phyloP scores from a whole-genome alignment of 2,113 vertebrate species.

The Tympanuchus pallidicinctus region DNA sequence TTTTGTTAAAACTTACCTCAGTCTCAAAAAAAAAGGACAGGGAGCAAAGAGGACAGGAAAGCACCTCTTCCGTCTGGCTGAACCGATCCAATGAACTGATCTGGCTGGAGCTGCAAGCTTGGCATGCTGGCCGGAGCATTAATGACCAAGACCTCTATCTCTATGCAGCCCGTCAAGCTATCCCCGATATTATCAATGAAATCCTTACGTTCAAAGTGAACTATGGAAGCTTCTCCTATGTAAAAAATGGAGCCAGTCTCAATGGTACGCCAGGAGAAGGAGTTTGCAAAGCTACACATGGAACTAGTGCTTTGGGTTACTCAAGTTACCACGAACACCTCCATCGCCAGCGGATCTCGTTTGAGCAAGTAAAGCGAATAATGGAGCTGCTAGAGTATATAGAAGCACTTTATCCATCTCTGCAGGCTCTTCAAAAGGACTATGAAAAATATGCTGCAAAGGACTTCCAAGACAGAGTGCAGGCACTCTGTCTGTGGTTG shows the following conservation, averaged over 20 bases:
- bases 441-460: conserved; percentile 95
- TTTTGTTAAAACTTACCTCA: conserved; percentile 97
- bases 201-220: conserved; percentile 96
- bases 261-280: conserved; percentile 78
- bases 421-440: conserved; percentile 96
- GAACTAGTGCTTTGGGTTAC: conserved; percentile 75
- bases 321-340: conserved; percentile 89
- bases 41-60: conserved; percentile 94
- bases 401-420: conserved; percentile 96
- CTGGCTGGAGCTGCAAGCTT: conserved; percentile 98
- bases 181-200: conserved; percentile 97
- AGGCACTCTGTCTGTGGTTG: conserved; percentile 98
- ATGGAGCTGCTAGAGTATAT: conserved; percentile 97
- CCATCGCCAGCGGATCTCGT: conserved; percentile 90
- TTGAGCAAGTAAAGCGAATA: conserved; percentile 95
- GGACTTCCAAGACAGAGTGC: conserved; percentile 98
- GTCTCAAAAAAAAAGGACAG: conserved; percentile 99
- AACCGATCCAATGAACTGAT: conserved; percentile 94
- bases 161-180: conserved; percentile 96
- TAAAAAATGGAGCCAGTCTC: conserved; percentile 72
- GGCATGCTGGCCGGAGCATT: conserved; percentile 94
- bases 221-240: conserved; percentile 82
- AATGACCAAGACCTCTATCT: conserved; percentile 94
- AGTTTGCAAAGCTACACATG: conserved; percentile 68
- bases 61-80: conserved; percentile 89